These are phyloP conservation scores for Calidris pygmaea DNA, from an alignment of 2,113 vertebrate species.

Conservation along the genomic window DNA sequence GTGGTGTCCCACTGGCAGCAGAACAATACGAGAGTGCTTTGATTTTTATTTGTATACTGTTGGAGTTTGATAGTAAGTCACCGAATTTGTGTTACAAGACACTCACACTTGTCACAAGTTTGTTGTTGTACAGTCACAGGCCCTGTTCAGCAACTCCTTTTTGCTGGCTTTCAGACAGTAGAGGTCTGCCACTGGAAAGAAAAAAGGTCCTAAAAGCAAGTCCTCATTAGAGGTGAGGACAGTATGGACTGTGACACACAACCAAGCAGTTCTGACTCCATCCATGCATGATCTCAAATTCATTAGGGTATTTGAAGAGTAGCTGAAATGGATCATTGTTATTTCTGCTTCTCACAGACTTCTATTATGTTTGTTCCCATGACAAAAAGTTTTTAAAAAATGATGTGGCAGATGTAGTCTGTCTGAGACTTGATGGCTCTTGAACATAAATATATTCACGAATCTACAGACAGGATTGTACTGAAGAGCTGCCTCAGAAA, in stretches of 20 bases:
- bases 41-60: background rate
- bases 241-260: background rate
- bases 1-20: background rate
- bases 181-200: background rate
- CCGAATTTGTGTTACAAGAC: background rate
- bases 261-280: background rate
- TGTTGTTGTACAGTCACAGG: background rate
- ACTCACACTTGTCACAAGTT: background rate
- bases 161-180: background rate
- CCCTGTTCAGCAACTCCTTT: background rate
- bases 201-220: background rate
- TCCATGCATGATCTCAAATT: background rate
- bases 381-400: background rate
- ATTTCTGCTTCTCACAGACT: background rate
- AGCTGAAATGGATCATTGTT: background rate
- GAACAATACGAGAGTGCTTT: background rate
- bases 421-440: slow-evolving; percentile 32
- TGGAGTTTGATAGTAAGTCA: background rate
- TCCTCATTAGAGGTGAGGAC: background rate
- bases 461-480: background rate
- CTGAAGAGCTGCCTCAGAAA: slow-evolving; percentile 7
- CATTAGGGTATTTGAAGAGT: background rate
- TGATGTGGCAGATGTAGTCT: slow-evolving; percentile 29
- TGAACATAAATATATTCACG: background rate
- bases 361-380: slow-evolving; percentile 1